Percentiles rank a stretch among this genome's conserved stretches.
phyloP scores from a whole-genome alignment of 2,888 invertebrate genomes.

The Sarcophaga carnaria region DNA sequence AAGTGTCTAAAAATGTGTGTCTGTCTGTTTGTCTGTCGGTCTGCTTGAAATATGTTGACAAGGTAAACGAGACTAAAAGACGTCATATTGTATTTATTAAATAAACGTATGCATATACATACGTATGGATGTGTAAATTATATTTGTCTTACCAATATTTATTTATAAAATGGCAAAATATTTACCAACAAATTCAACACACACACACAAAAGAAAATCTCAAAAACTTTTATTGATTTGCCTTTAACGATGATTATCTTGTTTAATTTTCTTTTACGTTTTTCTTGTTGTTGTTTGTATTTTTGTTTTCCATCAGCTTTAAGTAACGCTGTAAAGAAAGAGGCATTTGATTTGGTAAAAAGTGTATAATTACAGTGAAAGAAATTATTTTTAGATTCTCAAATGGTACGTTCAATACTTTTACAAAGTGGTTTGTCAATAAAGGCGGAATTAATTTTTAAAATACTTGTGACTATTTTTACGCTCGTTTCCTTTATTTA shows the following conservation, averaged over 20 bases:
- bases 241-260: not conserved
- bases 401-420: too few species aligned
- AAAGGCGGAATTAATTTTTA: too few species aligned
- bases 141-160: constrained; percentile 12
- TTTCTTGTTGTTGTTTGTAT: not conserved
- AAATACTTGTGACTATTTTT: too few species aligned
- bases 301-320: not conserved
- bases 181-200: constrained; percentile 21
- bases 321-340: not conserved
- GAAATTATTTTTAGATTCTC: not conserved
- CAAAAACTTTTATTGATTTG: constrained; percentile 34
- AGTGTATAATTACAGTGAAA: not conserved
- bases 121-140: not conserved
- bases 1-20: constrained; percentile 28
- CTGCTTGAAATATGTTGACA: constrained; percentile 46
- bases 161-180: constrained; percentile 18
- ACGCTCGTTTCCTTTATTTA: too few species aligned
- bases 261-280: not conserved
- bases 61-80: constrained; percentile 44
- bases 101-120: not conserved
- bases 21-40: too few species aligned
- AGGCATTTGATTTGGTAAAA: constrained; percentile 4
- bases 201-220: constrained; percentile 18
- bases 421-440: too few species aligned
- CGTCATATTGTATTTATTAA: constrained; percentile 21